Percentiles rank a stretch among this genome's conserved stretches.
These are phyloP conservation scores for Hyphantria cunea DNA, from an alignment of 1,140 invertebrate genomes.

Conservation along the genomic window DNA sequence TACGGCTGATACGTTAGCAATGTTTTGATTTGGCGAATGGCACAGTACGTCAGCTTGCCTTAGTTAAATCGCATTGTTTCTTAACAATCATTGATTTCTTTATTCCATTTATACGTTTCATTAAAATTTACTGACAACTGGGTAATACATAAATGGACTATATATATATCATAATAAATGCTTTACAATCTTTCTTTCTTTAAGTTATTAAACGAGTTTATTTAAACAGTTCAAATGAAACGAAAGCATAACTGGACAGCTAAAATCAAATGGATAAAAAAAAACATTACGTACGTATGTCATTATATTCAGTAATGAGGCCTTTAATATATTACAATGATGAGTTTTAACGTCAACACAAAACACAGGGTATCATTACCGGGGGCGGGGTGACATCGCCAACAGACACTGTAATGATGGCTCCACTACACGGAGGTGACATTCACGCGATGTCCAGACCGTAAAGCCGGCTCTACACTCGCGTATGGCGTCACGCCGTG, in stretches of 20 bases:
- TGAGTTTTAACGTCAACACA: conserved; percentile 24
- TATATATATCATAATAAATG: no score
- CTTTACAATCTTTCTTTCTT: no score
- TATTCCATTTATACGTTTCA: conserved; percentile 7
- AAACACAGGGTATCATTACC: conserved; percentile 18
- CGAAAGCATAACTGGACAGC: no score
- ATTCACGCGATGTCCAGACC: conserved; percentile 16
- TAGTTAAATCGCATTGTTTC: conserved; percentile 29
- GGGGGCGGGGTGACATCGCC: conserved; percentile 22
- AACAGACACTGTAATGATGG: conserved; percentile 24
- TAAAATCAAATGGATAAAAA: conserved; percentile 1
- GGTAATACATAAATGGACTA: no score
- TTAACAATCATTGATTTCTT: conserved; percentile 26
- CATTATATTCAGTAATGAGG: conserved; percentile 17
- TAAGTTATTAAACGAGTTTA: no score
- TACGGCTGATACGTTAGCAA: conserved; percentile 49
- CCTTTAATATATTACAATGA: conserved; percentile 23
- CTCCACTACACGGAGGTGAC: conserved; percentile 8
- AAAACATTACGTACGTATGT: conserved; percentile 1
- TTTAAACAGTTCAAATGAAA: no score
- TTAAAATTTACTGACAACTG: background rate
- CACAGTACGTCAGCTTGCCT: conserved; percentile 19
- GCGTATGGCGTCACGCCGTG: no score
- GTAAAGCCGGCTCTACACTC: no score
- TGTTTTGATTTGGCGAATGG: conserved; percentile 61